Conservation (phyloP, 2,113 vertebrate genomes). For the Heterotis niloticus region DNA sequence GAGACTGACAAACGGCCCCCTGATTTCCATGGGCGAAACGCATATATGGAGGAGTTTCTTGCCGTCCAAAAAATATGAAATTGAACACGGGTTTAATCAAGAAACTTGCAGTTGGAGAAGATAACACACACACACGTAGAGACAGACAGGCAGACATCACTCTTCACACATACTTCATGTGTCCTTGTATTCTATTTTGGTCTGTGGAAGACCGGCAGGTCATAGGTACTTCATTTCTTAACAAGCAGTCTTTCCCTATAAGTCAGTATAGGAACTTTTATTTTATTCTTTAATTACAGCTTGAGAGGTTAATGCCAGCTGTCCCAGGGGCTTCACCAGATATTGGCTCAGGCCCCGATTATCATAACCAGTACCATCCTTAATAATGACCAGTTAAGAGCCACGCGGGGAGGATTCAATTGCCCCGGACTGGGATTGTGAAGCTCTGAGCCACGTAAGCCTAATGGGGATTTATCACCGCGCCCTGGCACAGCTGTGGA, state of each 20-base stretch:
- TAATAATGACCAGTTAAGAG: conserved; percentile 13
- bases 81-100: no score
- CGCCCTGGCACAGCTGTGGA: background rate
- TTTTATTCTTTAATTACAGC: conserved; percentile 19
- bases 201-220: no score
- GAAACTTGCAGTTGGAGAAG: no score
- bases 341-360: background rate
- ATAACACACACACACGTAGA: no score
- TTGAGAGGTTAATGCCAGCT: conserved; percentile 11
- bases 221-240: background rate
- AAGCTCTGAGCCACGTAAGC: background rate
- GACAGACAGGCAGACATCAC: no score
- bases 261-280: background rate
- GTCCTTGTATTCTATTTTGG: background rate
- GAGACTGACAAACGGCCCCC: background rate
- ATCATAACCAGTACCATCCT: conserved; percentile 5
- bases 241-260: background rate
- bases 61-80: no score
- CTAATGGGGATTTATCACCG: conserved; percentile 19
- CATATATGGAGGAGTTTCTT: background rate
- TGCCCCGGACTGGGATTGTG: background rate
- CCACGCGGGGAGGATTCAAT: background rate
- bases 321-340: background rate
- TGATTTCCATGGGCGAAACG: background rate
- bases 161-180: background rate